A percentile compares a stretch with the other conserved stretches of the same genome.
These are phyloP conservation scores for Eremophila alpestris DNA, from an alignment of 2,797 vertebrate species.

Conservation along the genomic window DNA sequence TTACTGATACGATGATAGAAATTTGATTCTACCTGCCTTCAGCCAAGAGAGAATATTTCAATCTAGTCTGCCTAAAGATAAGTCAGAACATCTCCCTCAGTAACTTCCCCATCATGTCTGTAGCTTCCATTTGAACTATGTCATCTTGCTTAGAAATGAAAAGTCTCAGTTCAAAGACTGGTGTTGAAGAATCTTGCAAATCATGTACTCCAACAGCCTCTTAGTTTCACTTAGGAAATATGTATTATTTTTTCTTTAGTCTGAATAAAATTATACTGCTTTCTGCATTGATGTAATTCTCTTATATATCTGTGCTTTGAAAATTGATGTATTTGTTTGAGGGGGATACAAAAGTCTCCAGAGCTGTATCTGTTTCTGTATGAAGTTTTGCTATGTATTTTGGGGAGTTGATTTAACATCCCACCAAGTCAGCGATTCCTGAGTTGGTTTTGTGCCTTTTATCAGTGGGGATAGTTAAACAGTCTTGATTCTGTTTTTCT, in stretches of 20 bases:
- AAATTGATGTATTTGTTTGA: not conserved
- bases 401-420: not conserved
- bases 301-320: not conserved
- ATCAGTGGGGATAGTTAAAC: not conserved
- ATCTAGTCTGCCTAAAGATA: not conserved
- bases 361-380: not conserved
- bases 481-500: not conserved
- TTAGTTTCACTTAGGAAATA: not conserved
- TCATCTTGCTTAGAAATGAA: not conserved
- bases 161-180: not conserved
- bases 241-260: not conserved
- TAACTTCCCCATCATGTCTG: not conserved
- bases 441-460: slow-evolving; percentile 1
- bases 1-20: not conserved
- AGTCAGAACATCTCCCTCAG: not conserved
- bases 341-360: not conserved
- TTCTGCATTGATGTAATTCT: not conserved
- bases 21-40: not conserved
- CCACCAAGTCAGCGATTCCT: not conserved
- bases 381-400: not conserved
- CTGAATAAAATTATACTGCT: not conserved
- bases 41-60: not conserved
- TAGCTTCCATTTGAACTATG: not conserved
- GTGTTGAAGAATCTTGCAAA: not conserved
- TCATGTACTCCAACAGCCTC: not conserved